Base-by-base conservation (phyloP, 2,113 vertebrate species). In the Syrmaticus mikado region DNA sequence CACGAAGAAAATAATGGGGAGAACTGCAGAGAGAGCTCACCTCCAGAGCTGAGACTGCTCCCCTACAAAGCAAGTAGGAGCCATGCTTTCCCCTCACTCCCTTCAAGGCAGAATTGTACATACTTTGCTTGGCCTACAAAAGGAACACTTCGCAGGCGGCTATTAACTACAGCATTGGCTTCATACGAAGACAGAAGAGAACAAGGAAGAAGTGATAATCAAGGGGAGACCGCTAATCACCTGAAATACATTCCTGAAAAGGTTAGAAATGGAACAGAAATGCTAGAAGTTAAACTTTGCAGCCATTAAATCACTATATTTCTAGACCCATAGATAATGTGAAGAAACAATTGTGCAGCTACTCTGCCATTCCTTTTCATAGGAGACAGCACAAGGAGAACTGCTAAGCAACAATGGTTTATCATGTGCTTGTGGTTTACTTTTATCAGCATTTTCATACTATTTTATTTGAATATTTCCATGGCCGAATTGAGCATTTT, bases 111-210 rank as follows among this genome's bases (percentile, higher is more conserved):
- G 6, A 60, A 13, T 7, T 25, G 80, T 58, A 8, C 67, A 61
- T n/a, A 65, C 6, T 1, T 0, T 60, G 24, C 8, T 18, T 5
- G 1, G 38, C 13, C 32, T 45, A 50, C 5, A 4, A 89, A 11
- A 67, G 41, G 11, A 53, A 36, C 24, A 7, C 36, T 36, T 46
- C 66, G 73, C 38, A 60, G 8, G 8, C 19, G 7, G 40, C 36
- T 76, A 36, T 36, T 27, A 57, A 75, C 24, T 11, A 68, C 7
- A 74, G 6, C 43, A 57, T 68, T 48, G 22, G 21, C 43, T 90
- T 71, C 32, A 87, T 34, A 52, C 46, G 13, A 76, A 45, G 43
- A 64, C 10, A 50, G 16, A 48, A 38, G 1, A 89, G 8, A 72
- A 3, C 38, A 82, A 79, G 16, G 22, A 67, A 65, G 11, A 8